A percentile compares a stretch with the other conserved stretches of the same genome.
These are phyloP conservation scores for Bombus superbus DNA, from an alignment of 1,140 invertebrate genomes.

Conservation along the genomic window DNA sequence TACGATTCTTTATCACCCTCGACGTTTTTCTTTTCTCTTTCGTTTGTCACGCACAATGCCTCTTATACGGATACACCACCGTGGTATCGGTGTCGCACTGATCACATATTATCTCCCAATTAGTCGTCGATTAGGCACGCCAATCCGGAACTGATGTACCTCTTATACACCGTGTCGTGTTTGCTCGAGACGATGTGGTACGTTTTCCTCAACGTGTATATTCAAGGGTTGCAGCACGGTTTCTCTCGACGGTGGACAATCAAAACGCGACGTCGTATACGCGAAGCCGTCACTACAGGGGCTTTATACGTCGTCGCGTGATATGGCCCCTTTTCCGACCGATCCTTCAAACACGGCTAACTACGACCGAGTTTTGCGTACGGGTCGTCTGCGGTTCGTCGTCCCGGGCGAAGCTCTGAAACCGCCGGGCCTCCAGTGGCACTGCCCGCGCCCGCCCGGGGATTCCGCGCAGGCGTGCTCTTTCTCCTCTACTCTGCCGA, in stretches of 20 bases:
- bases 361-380: slow-evolving; percentile 66
- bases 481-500: slow-evolving; percentile 71
- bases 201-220: not conserved
- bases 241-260: not conserved
- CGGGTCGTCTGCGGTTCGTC: slow-evolving; percentile 74
- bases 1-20: slow-evolving; percentile 15
- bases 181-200: not conserved
- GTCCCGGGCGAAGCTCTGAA: slow-evolving; percentile 83
- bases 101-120: slow-evolving; percentile 40
- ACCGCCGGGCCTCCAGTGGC: slow-evolving; percentile 81
- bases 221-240: not conserved
- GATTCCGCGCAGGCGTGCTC: slow-evolving; percentile 81
- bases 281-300: slow-evolving; percentile 12
- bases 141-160: not conserved
- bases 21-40: slow-evolving; percentile 8
- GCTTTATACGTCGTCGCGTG: slow-evolving; percentile 18
- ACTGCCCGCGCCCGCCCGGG: slow-evolving; percentile 82
- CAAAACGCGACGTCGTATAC: not conserved
- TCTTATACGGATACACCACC: slow-evolving; percentile 3
- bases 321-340: slow-evolving; percentile 17
- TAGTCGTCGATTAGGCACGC: slow-evolving; percentile 16
- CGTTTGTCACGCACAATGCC: slow-evolving; percentile 23
- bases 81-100: slow-evolving; percentile 27
- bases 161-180: not conserved
- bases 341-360: slow-evolving; percentile 41